Evolutionary conservation across 2,888 invertebrate genomes (phyloP), one percentile per base, ranked within the genome.

Genomic region (Charanyca ferruginea): DNA sequence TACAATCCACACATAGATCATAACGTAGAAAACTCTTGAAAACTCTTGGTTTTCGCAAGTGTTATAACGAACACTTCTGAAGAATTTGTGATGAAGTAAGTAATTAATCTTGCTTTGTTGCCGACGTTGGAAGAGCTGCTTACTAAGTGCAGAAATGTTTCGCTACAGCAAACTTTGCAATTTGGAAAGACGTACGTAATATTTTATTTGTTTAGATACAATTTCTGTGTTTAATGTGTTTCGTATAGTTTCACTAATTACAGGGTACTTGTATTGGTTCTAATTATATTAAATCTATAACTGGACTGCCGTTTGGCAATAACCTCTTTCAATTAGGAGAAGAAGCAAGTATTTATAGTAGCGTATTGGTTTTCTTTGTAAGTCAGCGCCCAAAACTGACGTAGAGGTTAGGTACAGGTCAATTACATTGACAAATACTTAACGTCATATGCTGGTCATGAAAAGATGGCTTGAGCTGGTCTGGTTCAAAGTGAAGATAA

Each of bases 31-130:
- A 69, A 73, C 20, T 72, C 70, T 55, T 42, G 35, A 52, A 52
- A 70, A 63, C 45, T 66, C 54, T 62, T 68, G 49, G 54, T 55
- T 57, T 51, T 60, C 51, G 35, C 64, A 28, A 81, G 75, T 81
- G 72, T 72, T 64, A 75, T 81, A 79, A 68, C 68, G 63, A 68
- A 61, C 66, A 64, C 59, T 62, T 41, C 44, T 47, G 44, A 70
- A 67, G 77, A 77, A 77, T 73, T 81, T 64, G 44, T 67, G 70
- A 75, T 78, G 71, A 75, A 75, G 72, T 72, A 66, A 74, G 81
- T 82, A 76, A 80, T 81, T 80, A 82, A 81, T 82, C 80, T 80
- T 80, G 69, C 67, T 78, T 75, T 79, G 80, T 81, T 79, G 80
- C 71, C 63, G 73, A 81, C 71, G 66, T 55, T 77, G 59, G 71